Percentiles rank a stretch among this genome's conserved stretches.
Conservation (phyloP, 1,140 invertebrate genomes). For the Apocrypta bakeri region DNA sequence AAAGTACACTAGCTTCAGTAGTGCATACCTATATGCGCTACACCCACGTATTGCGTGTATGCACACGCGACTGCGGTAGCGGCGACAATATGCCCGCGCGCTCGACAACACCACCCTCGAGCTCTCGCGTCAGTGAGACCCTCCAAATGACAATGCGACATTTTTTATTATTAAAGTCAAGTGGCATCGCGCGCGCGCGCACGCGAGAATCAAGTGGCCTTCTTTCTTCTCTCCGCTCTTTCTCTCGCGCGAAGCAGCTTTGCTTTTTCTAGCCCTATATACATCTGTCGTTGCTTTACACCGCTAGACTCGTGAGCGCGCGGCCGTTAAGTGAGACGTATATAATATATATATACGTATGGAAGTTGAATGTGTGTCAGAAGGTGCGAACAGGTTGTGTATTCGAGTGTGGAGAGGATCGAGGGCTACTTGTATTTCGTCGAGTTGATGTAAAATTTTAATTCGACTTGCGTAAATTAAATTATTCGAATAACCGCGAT, state of each 20-base stretch:
- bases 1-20: no score
- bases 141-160: slow-evolving; percentile 67
- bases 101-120: slow-evolving; percentile 61
- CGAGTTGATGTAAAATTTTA: neutral
- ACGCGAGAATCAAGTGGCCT: slow-evolving; percentile 59
- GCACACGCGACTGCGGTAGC: slow-evolving; percentile 43
- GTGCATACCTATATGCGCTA: no score
- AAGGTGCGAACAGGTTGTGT: neutral
- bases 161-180: slow-evolving; percentile 71
- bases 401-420: neutral
- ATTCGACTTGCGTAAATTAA: no score
- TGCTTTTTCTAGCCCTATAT: slow-evolving; percentile 55
- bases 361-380: neutral
- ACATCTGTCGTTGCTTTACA: neutral
- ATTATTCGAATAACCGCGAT: no score
- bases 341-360: neutral
- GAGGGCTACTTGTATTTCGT: neutral
- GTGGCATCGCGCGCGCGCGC: slow-evolving; percentile 54
- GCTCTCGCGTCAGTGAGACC: slow-evolving; percentile 51
- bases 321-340: neutral
- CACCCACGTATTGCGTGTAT: no score
- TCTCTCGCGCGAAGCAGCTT: slow-evolving; percentile 46
- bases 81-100: slow-evolving; percentile 53
- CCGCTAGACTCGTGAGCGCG: neutral
- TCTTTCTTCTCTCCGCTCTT: slow-evolving; percentile 32